phyloP scores from a whole-genome alignment of 2,113 vertebrate genomes.

The Ploceus nigricollis region DNA sequence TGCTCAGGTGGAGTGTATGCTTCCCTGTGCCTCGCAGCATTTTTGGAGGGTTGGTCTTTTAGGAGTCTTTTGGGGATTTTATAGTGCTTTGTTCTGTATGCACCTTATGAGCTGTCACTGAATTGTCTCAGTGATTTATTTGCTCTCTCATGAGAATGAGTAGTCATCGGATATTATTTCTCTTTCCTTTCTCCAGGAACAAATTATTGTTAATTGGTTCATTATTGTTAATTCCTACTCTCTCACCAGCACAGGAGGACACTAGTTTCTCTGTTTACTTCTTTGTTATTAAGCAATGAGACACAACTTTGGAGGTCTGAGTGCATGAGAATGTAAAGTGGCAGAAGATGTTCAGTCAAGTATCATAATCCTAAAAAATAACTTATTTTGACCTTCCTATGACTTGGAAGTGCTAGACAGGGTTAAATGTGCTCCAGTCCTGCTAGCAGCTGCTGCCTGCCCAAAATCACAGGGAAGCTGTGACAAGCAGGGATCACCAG shows the following conservation, averaged over 20 bases:
- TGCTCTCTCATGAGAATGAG: neutral
- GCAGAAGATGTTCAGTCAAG: neutral
- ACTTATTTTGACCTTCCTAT: neutral
- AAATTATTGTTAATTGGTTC: neutral
- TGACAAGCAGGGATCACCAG: neutral
- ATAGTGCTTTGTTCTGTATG: neutral
- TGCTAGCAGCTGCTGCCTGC: neutral
- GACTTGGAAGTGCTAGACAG: neutral
- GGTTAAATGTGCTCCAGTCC: neutral
- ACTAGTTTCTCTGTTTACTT: neutral
- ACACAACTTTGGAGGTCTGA: neutral
- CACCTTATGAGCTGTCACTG: neutral
- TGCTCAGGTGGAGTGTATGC: neutral
- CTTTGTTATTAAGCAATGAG: neutral
- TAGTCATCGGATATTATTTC: neutral
- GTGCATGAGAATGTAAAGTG: neutral
- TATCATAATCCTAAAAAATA: neutral
- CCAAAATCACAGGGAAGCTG: neutral
- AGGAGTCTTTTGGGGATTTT: neutral
- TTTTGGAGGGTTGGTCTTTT: neutral
- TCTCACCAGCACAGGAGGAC: neutral
- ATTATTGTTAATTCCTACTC: neutral
- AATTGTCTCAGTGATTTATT: neutral
- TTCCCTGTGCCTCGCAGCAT: neutral
- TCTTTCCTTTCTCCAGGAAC: neutral